These are phyloP conservation scores for Hydriomena furcata DNA, from an alignment of 2,888 invertebrate species.

Conservation along the genomic window DNA sequence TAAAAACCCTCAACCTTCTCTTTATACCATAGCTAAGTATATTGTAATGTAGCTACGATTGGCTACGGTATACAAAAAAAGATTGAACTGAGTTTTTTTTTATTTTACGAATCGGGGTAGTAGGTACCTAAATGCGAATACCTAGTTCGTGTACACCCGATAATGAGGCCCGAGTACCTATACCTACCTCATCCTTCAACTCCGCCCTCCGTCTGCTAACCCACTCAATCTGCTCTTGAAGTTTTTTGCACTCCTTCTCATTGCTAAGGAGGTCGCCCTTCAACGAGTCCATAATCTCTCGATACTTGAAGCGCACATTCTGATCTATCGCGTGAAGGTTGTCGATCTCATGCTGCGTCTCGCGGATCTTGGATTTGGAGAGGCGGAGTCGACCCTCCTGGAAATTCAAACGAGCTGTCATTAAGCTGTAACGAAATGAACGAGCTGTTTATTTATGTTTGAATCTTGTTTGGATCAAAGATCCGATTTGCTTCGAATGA, in stretches of 20 bases:
- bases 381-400: constrained; percentile 73
- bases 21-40: no score
- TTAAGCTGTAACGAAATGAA: no score
- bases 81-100: no score
- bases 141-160: no score
- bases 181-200: constrained; percentile 67
- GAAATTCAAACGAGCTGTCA: neutral
- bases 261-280: constrained; percentile 60
- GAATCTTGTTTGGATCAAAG: no score
- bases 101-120: no score
- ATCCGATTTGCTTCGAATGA: no score
- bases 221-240: constrained; percentile 78
- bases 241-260: constrained; percentile 70
- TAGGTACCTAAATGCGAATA: no score
- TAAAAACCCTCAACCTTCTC: no score
- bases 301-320: constrained; percentile 59
- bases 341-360: constrained; percentile 74
- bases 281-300: constrained; percentile 67
- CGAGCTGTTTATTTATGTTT: neutral
- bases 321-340: constrained; percentile 71
- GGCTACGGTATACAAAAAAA: no score
- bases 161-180: no score
- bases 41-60: no score
- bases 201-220: constrained; percentile 69
- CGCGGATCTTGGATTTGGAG: constrained; percentile 72